Percentiles rank a stretch among this genome's conserved stretches.
Conservation (phyloP, 2,797 vertebrate genomes). For the Hapalemur alaotrensis region DNA sequence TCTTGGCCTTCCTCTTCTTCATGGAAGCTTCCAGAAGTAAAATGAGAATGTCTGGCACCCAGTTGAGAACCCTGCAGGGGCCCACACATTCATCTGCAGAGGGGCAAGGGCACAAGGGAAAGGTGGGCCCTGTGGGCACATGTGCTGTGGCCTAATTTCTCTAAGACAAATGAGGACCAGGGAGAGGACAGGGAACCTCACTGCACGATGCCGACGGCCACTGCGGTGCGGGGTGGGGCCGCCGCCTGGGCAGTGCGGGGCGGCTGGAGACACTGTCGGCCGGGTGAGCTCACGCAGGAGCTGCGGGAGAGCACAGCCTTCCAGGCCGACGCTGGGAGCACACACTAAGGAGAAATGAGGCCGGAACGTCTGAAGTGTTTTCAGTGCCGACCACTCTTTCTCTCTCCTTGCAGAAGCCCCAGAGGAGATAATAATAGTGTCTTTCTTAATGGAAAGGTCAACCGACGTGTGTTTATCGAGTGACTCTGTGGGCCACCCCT, state of each 20-base stretch:
- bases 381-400: neutral
- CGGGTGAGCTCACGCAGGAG: neutral
- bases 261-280: accelerated
- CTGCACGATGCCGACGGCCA: accelerated
- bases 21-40: neutral
- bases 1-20: neutral
- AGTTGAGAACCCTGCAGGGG: accelerated
- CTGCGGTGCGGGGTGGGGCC: accelerated
- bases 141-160: neutral
- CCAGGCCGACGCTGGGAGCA: neutral
- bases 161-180: accelerated
- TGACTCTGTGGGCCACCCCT: conserved; percentile 34
- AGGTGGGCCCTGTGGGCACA: accelerated
- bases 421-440: neutral
- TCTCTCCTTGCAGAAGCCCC: neutral
- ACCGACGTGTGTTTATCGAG: conserved; percentile 52
- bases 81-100: neutral
- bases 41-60: neutral
- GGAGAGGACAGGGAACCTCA: neutral
- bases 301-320: neutral
- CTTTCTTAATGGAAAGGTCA: conserved; percentile 58
- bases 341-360: accelerated
- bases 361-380: neutral
- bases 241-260: accelerated
- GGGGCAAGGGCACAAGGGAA: too few relatives aligned